Percentiles rank a stretch among this genome's conserved stretches.
Conservation (phyloP, 2,113 vertebrate species). For the Sceloporus tristichus region DNA sequence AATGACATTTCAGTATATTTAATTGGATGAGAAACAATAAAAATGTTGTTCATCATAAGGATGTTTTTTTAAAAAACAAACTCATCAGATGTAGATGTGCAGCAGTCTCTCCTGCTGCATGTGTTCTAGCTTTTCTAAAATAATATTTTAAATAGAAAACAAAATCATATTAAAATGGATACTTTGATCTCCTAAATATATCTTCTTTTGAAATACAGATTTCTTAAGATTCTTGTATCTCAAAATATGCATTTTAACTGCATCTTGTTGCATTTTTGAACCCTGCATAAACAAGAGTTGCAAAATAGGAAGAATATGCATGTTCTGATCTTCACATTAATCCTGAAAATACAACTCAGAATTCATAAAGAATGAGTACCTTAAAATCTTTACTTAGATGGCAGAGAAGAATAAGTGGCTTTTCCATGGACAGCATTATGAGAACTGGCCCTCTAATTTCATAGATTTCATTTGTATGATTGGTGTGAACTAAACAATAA, state of each 20-base stretch:
- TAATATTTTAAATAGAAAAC: background rate
- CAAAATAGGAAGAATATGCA: background rate
- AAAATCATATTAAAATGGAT: background rate
- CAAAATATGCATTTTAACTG: constrained; percentile 9
- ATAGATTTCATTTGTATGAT: background rate
- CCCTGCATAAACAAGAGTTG: background rate
- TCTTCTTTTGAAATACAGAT: background rate
- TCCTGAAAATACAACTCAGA: background rate
- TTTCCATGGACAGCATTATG: background rate
- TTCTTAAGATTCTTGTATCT: background rate
- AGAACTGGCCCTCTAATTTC: constrained; percentile 21
- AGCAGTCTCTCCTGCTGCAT: too few relatives aligned
- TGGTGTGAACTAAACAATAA: constrained; percentile 19
- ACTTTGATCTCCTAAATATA: background rate
- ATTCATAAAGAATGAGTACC: background rate
- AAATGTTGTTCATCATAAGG: too few relatives aligned
- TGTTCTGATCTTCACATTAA: background rate
- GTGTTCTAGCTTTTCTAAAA: too few relatives aligned
- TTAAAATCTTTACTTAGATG: background rate
- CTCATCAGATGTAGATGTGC: too few relatives aligned
- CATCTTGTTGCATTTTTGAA: background rate
- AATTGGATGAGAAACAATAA: too few relatives aligned
- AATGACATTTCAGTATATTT: too few relatives aligned
- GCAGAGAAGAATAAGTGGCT: background rate
- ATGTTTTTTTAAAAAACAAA: too few relatives aligned